Evolutionary conservation across 2,113 vertebrate species (phyloP), one percentile per base, ranked within the genome.

Genomic region (Rhagologus leucostigma): DNA sequence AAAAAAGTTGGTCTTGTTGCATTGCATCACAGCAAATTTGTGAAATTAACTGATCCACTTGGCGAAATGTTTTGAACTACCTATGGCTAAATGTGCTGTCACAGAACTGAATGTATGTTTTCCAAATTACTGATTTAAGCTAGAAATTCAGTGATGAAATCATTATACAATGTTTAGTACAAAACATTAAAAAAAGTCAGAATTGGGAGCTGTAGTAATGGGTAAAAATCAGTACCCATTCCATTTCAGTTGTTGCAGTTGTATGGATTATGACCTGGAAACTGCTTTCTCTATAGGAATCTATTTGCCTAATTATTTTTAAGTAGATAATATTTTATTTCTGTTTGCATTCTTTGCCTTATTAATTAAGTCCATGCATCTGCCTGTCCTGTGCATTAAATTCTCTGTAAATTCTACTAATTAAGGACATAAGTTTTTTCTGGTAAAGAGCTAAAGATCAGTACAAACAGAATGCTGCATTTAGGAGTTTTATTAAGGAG

Each of bases 261-360:
- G 18, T 23, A 23, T 9, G 13, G 67, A 44, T 73, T 90, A 69
- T 81, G 73, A 74, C 55, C 57, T 79, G 42, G 84, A 75, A 75
- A 7, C 33, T 55, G n/a, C 32, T 83, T 83, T 89, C 29, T 62
- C 57, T 60, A 4, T 20, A 62, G 57, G 29, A 68, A 75, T 79
- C 74, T 79, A 46, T 88, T 94, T 75, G 76, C 37, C 29, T 83
- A 55, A 56, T 88, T 95, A 76, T 95, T 93, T 91, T 85, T 55
- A 62, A 69, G n/a, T 69, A 88, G 71, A 13, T 94, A 88, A 46
- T 94, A 49, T 60, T 85, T 97, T 89, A 76, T 76, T 84, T 91
- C 27, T 83, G 29, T 65, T 82, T 80, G 26, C 37, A 50, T 90
- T 81, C 32, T 85, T 90, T 93, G 41, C 46, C 67, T 82, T 85